Evolutionary conservation across 2,797 vertebrate species (phyloP), one percentile per base, ranked within the genome.

Genomic region (Muscicapa striata): DNA sequence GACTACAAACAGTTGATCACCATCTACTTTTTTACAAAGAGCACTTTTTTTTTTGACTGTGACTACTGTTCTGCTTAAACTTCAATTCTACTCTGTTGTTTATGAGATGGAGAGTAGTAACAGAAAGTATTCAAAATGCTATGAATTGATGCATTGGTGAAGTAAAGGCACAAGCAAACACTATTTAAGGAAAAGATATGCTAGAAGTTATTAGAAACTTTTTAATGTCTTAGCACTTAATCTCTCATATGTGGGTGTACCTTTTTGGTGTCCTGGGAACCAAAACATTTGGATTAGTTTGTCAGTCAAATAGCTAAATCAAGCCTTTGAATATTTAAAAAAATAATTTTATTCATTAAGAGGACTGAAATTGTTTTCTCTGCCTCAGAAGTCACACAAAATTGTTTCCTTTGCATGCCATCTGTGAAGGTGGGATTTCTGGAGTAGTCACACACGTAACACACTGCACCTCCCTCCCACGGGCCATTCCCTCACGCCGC

Each of bases 351-450:
- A 27, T 64, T 52, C 4, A 68, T 61, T 75, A 72, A 26, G 9
- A 57, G 22, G 24, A 38, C 13, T n/a, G 15, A 45, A 82, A 69
- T 69, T 40, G 10, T 90, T 90, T 90, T 86, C 13, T 79, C 11
- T 79, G 7, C 36, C 23, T 90, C 46, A 46, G 43, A 75, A 8
- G 24, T 51, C 15, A 36, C 38, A 49, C 41, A 46, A 52, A 78
- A 68, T 70, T 9, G 11, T 2, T 34, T 84, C 20, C 32, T 63
- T 23, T 78, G 40, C 45, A 10, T 68, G 36, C 66, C 21, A 22
- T 55, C 66, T 75, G 66, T 52, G 69, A 40, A 88, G n/a, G 49
- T 72, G 38, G 70, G 67, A 87, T 62, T 78, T 81, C 84, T 89
- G 78, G 32, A 75, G 58, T 5, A 36, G 49, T 36, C 61, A 62